A percentile compares a stretch with the other conserved stretches of the same genome.
phyloP scores from a whole-genome alignment of 2,113 vertebrate genomes.

The Tenebrosternarchus preto region DNA sequence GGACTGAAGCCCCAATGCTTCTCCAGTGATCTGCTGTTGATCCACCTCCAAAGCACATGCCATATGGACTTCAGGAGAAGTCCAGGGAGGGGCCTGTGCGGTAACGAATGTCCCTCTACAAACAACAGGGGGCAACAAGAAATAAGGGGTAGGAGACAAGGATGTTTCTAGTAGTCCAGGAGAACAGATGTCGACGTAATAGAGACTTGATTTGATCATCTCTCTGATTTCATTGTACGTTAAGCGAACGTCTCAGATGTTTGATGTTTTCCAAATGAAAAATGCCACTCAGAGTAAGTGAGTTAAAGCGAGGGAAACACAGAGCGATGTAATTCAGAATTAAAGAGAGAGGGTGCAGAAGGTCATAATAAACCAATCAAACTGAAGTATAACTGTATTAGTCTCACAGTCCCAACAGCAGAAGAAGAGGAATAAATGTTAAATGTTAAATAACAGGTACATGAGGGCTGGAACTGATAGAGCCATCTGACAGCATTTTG shows the following conservation, averaged over 20 bases:
- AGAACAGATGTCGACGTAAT: neutral
- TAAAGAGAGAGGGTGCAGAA: neutral
- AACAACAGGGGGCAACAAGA: too few relatives aligned
- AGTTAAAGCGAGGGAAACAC: neutral
- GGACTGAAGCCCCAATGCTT: conserved; percentile 54
- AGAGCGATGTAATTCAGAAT: conserved; percentile 1
- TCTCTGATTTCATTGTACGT: neutral
- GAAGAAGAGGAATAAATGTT: conserved; percentile 36
- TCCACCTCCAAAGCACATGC: conserved; percentile 43
- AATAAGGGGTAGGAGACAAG: neutral
- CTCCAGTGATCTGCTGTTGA: conserved; percentile 51
- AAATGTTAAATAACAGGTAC: conserved; percentile 46
- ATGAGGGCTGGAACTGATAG: conserved; percentile 54
- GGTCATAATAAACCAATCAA: conserved; percentile 4
- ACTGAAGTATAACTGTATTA: conserved; percentile 5
- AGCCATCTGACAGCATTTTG: conserved; percentile 65
- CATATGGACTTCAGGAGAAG: conserved; percentile 45
- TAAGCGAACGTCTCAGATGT: conserved; percentile 8
- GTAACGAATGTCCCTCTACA: too few relatives aligned
- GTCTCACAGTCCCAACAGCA: conserved; percentile 7
- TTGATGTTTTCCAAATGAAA: conserved; percentile 6
- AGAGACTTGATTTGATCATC: conserved; percentile 6
- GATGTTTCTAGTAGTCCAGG: neutral
- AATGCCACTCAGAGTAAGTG: neutral
- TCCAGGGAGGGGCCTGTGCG: conserved; percentile 27